A percentile compares a stretch with the other conserved stretches of the same genome.
Conservation (phyloP, 2,113 vertebrate species). For the Tiliqua scincoides region DNA sequence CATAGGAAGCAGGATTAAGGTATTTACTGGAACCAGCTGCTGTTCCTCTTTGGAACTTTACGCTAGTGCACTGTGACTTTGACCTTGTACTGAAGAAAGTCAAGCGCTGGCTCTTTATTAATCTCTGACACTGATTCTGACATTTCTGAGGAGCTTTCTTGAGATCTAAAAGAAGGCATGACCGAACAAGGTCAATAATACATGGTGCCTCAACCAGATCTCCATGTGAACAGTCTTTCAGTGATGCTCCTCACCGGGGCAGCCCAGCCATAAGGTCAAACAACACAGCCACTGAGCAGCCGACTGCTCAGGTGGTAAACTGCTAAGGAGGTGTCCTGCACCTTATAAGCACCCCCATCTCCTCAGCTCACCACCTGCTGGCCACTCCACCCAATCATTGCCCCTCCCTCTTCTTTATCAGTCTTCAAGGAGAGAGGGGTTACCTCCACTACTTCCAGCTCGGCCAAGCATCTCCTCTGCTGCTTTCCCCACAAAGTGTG, state of each 20-base stretch:
- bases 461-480: too few relatives aligned
- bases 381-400: too few relatives aligned
- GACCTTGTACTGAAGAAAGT: slow-evolving; percentile 44
- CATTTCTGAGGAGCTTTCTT: slow-evolving; percentile 56
- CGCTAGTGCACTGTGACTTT: slow-evolving; percentile 48
- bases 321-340: too few relatives aligned
- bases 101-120: slow-evolving; percentile 45
- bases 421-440: too few relatives aligned
- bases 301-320: too few relatives aligned
- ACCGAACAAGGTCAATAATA: slow-evolving; percentile 48
- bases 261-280: too few relatives aligned
- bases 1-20: slow-evolving; percentile 30
- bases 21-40: slow-evolving; percentile 69
- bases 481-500: too few relatives aligned
- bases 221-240: slow-evolving; percentile 55
- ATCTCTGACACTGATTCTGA: slow-evolving; percentile 57
- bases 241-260: slow-evolving; percentile 76
- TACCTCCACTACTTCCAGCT: too few relatives aligned
- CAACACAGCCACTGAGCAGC: too few relatives aligned
- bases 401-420: too few relatives aligned
- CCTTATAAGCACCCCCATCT: too few relatives aligned
- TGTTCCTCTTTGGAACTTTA: slow-evolving; percentile 63
- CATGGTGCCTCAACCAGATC: slow-evolving; percentile 46
- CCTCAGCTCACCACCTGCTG: too few relatives aligned
- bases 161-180: slow-evolving; percentile 64